Evolutionary conservation across 2,113 vertebrate species (phyloP).

Genomic region (Thamnaconus septentrionalis): DNA sequence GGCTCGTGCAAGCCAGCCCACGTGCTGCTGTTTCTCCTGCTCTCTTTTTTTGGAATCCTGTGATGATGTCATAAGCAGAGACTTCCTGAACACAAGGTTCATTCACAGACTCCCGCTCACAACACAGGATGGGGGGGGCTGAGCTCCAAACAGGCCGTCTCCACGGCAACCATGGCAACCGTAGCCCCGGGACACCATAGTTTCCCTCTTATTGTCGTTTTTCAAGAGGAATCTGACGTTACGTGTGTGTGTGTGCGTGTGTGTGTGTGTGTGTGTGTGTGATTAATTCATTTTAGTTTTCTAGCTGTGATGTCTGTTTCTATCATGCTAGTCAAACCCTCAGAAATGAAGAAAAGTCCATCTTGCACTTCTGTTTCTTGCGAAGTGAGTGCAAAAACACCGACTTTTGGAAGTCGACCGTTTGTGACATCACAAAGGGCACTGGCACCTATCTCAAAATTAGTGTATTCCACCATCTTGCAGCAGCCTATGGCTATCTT

Average conservation of each 20-base stretch:
- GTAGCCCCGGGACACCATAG: slow-evolving; percentile 41
- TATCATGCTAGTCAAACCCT: no score
- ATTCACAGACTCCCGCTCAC: slow-evolving; percentile 65
- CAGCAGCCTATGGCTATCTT: no score
- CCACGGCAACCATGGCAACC: slow-evolving; percentile 59
- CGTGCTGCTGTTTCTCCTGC: slow-evolving; percentile 40
- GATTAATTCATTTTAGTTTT: no score
- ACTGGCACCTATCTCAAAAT: no score
- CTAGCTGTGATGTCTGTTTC: no score
- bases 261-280: background rate
- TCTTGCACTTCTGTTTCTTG: no score
- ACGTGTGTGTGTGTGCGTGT: background rate
- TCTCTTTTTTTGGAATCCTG: slow-evolving; percentile 25
- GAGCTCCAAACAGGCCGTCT: slow-evolving; percentile 66
- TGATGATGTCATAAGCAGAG: slow-evolving; percentile 72
- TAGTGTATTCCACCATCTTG: no score
- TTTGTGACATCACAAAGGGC: no score
- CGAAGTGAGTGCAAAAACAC: no score
- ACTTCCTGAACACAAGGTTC: slow-evolving; percentile 77
- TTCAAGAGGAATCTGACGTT: slow-evolving; percentile 28
- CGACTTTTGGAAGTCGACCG: no score
- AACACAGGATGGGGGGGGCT: slow-evolving; percentile 22
- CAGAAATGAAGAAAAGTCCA: no score
- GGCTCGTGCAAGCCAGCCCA: slow-evolving; percentile 40
- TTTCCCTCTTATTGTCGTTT: slow-evolving; percentile 44